Evolutionary conservation across 2,888 invertebrate species (phyloP).

Genomic region (Thumatha senex): DNA sequence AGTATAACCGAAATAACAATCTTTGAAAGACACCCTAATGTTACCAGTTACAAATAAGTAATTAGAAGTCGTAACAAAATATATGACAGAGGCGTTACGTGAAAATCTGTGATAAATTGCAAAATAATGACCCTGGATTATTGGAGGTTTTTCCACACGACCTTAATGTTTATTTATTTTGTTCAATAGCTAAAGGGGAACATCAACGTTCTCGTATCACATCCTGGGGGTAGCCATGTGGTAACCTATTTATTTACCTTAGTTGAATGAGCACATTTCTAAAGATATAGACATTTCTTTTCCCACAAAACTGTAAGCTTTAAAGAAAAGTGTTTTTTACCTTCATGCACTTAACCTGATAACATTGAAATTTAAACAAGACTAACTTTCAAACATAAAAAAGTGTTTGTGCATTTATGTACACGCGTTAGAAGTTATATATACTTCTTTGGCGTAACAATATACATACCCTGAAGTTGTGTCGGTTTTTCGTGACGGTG

Average conservation of each 20-base stretch:
- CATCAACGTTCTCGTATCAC: not conserved
- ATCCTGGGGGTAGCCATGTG: not conserved
- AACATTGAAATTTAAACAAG: no score
- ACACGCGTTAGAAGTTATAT: no score
- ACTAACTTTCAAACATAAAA: no score
- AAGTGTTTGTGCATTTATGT: no score
- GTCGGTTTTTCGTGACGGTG: no score
- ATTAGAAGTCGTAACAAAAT: conserved; percentile 42
- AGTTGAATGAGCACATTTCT: not conserved
- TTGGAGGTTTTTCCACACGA: conserved; percentile 12
- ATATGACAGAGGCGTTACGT: conserved; percentile 10
- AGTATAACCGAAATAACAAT: conserved; percentile 30
- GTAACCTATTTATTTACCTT: not conserved
- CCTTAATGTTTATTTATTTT: conserved; percentile 7
- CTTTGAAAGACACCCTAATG: conserved; percentile 15
- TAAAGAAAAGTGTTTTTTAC: no score
- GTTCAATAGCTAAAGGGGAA: conserved; percentile 9
- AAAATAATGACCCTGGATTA: conserved; percentile 21
- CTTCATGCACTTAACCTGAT: no score
- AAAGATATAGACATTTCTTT: no score
- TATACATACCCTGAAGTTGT: no score
- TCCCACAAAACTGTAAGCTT: no score
- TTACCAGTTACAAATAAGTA: conserved; percentile 34
- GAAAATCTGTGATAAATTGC: conserved; percentile 39
- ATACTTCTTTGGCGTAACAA: no score